Percentiles rank a stretch among this genome's conserved stretches.
These are phyloP conservation scores for Colossoma macropomum DNA, from an alignment of 2,113 vertebrate genomes.

Conservation along the genomic window DNA sequence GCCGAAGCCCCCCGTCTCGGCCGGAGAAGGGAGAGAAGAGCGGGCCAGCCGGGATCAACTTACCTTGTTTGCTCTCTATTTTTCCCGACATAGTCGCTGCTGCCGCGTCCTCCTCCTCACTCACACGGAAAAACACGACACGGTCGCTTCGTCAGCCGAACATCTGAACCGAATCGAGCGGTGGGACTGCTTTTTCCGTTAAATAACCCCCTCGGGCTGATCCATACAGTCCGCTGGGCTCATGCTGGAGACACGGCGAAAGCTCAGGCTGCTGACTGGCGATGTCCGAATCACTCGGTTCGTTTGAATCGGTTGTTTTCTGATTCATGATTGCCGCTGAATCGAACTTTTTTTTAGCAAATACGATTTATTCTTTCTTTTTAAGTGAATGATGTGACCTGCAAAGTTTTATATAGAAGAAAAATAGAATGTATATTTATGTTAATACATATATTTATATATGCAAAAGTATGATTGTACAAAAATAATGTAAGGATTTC, in stretches of 20 bases:
- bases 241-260: conserved; percentile 20
- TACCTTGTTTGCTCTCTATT: conserved; percentile 55
- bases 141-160: neutral
- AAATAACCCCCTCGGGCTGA: neutral
- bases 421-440: too few relatives aligned
- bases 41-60: conserved; percentile 27
- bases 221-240: neutral
- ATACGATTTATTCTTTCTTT: too few relatives aligned
- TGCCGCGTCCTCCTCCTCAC: conserved; percentile 6
- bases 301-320: neutral
- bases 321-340: neutral
- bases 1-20: neutral
- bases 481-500: too few relatives aligned
- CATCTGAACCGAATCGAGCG: neutral
- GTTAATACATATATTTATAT: too few relatives aligned
- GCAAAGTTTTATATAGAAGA: too few relatives aligned
- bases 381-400: too few relatives aligned
- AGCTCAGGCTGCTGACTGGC: neutral
- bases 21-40: too few relatives aligned
- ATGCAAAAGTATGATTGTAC: too few relatives aligned
- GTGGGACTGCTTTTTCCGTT: neutral
- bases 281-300: neutral
- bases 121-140: neutral
- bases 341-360: too few relatives aligned
- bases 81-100: conserved; percentile 45